phyloP scores from a whole-genome alignment of 1,140 invertebrate genomes.

The Lycorma delicatula region DNA sequence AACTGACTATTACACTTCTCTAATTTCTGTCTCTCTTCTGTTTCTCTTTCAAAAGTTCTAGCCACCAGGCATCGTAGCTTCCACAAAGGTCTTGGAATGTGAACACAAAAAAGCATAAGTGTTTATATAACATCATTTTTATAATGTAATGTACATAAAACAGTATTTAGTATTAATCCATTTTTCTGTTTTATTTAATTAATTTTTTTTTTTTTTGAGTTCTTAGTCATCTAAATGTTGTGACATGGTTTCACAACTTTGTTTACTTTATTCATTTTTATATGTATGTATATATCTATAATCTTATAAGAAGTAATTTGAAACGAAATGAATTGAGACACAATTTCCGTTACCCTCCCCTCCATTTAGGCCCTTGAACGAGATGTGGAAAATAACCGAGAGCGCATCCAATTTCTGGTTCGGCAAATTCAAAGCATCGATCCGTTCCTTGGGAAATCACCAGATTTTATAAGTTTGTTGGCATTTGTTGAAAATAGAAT shows the following conservation, averaged over 20 bases:
- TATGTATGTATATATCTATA: slow-evolving; percentile 14
- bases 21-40: too few relatives aligned
- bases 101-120: too few relatives aligned
- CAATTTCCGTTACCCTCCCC: slow-evolving; percentile 8
- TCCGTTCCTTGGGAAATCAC: slow-evolving; percentile 46
- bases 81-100: background rate
- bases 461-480: slow-evolving; percentile 5
- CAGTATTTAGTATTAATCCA: too few relatives aligned
- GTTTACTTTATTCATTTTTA: slow-evolving; percentile 10
- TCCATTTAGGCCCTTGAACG: slow-evolving; percentile 23
- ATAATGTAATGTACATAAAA: too few relatives aligned
- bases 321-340: slow-evolving; percentile 19
- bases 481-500: slow-evolving; percentile 8
- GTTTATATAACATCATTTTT: too few relatives aligned
- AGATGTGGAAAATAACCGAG: slow-evolving; percentile 17
- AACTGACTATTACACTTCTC: background rate
- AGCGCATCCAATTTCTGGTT: slow-evolving; percentile 16
- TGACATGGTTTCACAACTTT: slow-evolving; percentile 12
- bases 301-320: slow-evolving; percentile 16
- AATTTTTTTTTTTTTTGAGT: background rate
- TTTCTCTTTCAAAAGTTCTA: too few relatives aligned
- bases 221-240: slow-evolving; percentile 16
- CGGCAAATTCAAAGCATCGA: slow-evolving; percentile 58
- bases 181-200: too few relatives aligned
- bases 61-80: slow-evolving; percentile 3